These are phyloP conservation scores for Homalodisca vitripennis DNA, from an alignment of 1,140 invertebrate genomes.

Conservation along the genomic window DNA sequence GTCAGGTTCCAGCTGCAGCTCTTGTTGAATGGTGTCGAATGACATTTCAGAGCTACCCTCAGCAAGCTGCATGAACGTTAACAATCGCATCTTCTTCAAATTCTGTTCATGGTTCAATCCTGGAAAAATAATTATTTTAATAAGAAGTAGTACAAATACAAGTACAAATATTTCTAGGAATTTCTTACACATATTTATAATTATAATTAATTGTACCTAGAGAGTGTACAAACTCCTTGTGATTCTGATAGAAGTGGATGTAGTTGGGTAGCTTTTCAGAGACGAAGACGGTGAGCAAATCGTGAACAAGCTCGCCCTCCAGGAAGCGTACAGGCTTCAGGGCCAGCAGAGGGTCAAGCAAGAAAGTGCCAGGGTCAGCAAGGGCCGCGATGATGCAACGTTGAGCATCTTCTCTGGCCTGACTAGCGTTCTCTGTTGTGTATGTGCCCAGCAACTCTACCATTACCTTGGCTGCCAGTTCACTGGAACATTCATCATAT, in stretches of 20 bases:
- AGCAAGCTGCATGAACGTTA: slow-evolving; percentile 96
- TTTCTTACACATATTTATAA: not conserved
- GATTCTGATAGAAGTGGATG: slow-evolving; percentile 86
- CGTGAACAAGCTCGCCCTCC: slow-evolving; percentile 94
- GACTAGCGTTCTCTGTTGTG: slow-evolving; percentile 94
- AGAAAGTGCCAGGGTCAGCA: slow-evolving; percentile 91
- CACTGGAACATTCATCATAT: slow-evolving; percentile 63
- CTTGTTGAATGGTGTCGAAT: slow-evolving; percentile 83
- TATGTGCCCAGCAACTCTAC: slow-evolving; percentile 94
- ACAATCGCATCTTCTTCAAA: slow-evolving; percentile 92
- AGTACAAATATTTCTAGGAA: not conserved
- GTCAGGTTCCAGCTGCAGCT: slow-evolving; percentile 80
- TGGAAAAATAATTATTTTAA: slow-evolving; percentile 41
- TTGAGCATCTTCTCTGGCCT: slow-evolving; percentile 94
- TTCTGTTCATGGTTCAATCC: slow-evolving; percentile 92
- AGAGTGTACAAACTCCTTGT: slow-evolving; percentile 90
- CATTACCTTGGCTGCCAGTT: slow-evolving; percentile 93
- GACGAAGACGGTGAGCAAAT: slow-evolving; percentile 94
- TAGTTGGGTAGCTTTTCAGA: slow-evolving; percentile 90
- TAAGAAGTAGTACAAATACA: not conserved
- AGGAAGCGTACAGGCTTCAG: slow-evolving; percentile 94
- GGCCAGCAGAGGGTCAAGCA: slow-evolving; percentile 89
- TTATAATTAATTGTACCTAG: slow-evolving; percentile 58
- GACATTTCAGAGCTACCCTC: slow-evolving; percentile 88
- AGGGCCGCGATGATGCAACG: slow-evolving; percentile 93